These are phyloP conservation scores for Lasioglossum morio DNA, from an alignment of 2,888 invertebrate genomes.

Conservation along the genomic window DNA sequence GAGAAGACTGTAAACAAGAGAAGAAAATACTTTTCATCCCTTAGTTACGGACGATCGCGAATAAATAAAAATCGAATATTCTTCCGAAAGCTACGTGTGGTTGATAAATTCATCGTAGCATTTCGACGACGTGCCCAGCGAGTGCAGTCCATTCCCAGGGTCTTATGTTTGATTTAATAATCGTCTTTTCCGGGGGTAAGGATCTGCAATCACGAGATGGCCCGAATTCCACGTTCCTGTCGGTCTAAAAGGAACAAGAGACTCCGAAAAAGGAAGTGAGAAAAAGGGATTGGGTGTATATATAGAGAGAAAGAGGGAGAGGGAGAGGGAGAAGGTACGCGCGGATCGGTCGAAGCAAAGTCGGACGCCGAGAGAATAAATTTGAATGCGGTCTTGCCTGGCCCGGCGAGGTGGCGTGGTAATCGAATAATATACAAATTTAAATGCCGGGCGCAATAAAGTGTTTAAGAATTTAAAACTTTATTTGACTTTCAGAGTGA, in stretches of 20 bases:
- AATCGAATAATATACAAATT: constrained; percentile 83
- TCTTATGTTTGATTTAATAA: background rate
- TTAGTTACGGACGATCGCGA: background rate
- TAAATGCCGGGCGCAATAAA: constrained; percentile 81
- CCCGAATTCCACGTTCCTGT: background rate
- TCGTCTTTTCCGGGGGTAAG: background rate
- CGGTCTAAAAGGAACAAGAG: background rate
- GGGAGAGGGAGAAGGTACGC: background rate
- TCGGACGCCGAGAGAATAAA: constrained; percentile 65
- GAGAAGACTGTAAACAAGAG: background rate
- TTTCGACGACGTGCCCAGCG: background rate
- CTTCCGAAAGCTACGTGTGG: background rate
- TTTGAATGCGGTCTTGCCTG: constrained; percentile 64
- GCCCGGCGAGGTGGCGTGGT: constrained; percentile 58
- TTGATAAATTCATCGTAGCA: background rate
- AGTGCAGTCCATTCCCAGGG: background rate
- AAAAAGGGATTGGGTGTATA: background rate
- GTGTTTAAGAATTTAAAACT: constrained; percentile 81
- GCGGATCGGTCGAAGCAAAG: constrained; percentile 27
- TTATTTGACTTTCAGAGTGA: constrained; percentile 81
- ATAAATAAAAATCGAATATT: background rate
- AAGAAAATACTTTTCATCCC: background rate
- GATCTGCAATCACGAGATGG: background rate
- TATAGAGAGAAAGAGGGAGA: too few species aligned
- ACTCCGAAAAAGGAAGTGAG: background rate